These are phyloP conservation scores for Gambusia yucatana DNA, from an alignment of 2,797 vertebrate species.

Conservation along the genomic window DNA sequence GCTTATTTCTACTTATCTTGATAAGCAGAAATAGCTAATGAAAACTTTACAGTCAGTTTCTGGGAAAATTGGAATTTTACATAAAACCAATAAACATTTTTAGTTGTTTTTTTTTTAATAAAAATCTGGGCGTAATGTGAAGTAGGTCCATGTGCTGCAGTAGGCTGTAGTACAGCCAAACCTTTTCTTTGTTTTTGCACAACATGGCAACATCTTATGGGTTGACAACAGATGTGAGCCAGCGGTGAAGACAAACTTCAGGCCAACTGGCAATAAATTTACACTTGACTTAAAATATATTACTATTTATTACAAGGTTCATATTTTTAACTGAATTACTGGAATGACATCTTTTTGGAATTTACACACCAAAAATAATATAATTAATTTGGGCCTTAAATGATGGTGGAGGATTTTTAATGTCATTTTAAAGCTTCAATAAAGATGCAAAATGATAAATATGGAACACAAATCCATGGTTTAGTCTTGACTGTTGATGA, in stretches of 20 bases:
- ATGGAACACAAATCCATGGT: neutral
- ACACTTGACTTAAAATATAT: neutral
- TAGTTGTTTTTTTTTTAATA: no score
- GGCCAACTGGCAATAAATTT: no score
- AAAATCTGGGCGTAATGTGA: neutral
- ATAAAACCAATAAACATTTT: neutral
- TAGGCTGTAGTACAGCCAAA: no score
- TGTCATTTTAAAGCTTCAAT: neutral
- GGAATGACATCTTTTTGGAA: neutral
- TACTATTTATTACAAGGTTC: neutral
- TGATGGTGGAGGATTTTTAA: neutral
- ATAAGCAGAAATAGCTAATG: neutral
- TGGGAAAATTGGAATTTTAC: neutral
- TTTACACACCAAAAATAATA: neutral
- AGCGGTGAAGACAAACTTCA: no score
- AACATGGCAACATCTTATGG: no score
- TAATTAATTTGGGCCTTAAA: neutral
- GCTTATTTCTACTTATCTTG: neutral
- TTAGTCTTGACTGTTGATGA: neutral
- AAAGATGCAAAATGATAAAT: neutral
- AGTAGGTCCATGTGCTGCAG: neutral
- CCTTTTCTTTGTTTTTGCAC: no score
- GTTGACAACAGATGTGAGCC: no score
- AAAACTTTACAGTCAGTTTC: neutral
- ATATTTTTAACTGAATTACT: neutral